Evolutionary conservation across 1,140 invertebrate genomes (phyloP).

Genomic region (Kradibia gibbosae): DNA sequence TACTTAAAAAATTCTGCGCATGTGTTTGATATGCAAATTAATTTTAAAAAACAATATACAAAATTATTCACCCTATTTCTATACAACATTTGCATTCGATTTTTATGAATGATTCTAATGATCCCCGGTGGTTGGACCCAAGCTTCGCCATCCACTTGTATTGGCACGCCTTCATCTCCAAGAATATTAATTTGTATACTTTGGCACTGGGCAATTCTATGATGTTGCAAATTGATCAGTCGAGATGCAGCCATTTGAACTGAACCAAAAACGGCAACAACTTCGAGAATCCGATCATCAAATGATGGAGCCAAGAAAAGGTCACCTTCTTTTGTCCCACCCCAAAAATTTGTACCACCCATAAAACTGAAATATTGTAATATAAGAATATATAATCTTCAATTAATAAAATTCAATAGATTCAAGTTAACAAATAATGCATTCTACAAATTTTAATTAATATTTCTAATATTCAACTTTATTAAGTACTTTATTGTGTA

Average conservation of each 20-base stretch:
- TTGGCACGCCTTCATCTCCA: conserved; percentile 90
- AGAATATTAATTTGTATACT: conserved; percentile 96
- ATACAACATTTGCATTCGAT: conserved; percentile 95
- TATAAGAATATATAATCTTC: conserved; percentile 39
- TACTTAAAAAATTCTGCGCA: not conserved
- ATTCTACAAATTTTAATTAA: too few relatives aligned
- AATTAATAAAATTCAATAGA: conserved; percentile 20
- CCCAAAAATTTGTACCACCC: conserved; percentile 99
- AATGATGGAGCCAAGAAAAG: conserved; percentile 90
- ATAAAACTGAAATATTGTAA: conserved; percentile 82
- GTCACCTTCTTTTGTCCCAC: conserved; percentile 90
- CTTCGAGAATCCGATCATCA: conserved; percentile 94
- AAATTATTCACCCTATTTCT: conserved; percentile 81
- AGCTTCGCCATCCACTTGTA: conserved; percentile 97
- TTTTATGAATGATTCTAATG: conserved; percentile 96
- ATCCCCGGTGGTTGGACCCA: conserved; percentile 98
- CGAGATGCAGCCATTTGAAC: conserved; percentile 97
- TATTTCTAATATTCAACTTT: too few relatives aligned
- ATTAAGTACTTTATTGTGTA: too few relatives aligned
- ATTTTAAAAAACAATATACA: not conserved
- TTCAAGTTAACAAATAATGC: too few relatives aligned
- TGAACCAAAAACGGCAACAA: conserved; percentile 96
- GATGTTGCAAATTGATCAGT: conserved; percentile 95
- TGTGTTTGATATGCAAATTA: too few relatives aligned
- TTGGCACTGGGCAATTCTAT: conserved; percentile 96